Base-by-base conservation (phyloP, 1,140 invertebrate genomes). In the Drosophila mauritiana region DNA sequence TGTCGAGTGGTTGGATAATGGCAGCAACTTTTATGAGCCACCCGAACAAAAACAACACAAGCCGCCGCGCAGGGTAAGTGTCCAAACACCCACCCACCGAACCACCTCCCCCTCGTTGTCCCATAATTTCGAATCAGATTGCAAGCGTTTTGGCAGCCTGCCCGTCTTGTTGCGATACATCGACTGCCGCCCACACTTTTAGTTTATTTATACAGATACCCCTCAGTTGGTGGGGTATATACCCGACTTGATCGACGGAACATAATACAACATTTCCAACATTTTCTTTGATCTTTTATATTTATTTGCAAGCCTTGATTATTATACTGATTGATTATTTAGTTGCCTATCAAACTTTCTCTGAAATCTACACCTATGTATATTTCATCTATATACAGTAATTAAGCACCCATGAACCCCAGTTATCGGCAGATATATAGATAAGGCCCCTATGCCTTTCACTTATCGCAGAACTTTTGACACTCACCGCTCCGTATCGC, bases 151-250 rank as follows among this genome's bases (percentile, higher is more conserved):
- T 86, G 83, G 83, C 83, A 88, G 73, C 58, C 58, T 86, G 83
- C 83, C 82, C 79, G 84, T 58, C 79, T 79, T 54, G 63, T 86
- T 86, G 62, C 83, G 79, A 73, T 88, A 80, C 80, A 83, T 88
- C 75, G 75, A 69, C 65, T 61, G 58, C 69, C 81, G 70, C 83
- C 83, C 57, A 88, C 83, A 64, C 83, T 52, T 52, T 64, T 53
- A 53, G 49, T 82, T 86, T 86, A 88, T 88, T 89, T 88, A 77
- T 80, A 62, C 40, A 48, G 8, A 73, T 61, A 73, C 68, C 69
- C 69, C 39, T 36, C 10, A 1, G 13, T 22, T 15, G n/a, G 25
- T 2, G 37, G n/a, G 31, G 17, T 42, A 58, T 34, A 31, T 62
- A 37, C 0, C 2, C 3, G 5, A 10, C 10, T 31, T 31, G 8